Base-by-base conservation (phyloP, 1,140 invertebrate species). In the Drosophila kanapiae region DNA sequence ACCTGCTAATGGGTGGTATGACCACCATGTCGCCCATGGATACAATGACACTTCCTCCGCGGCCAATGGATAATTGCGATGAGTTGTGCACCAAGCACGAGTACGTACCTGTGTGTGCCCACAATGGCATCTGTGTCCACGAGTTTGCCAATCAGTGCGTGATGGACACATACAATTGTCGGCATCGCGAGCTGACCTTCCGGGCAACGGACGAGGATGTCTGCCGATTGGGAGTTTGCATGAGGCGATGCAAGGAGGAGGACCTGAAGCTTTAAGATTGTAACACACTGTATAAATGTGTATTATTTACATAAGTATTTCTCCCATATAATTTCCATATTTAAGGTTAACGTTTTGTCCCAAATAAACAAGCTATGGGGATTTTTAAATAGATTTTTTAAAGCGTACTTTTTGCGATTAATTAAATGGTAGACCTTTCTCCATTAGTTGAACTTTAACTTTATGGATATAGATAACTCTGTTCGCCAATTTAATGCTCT, bases 121-220 rank as follows among this genome's bases (percentile, higher is more conserved):
- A 74, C 40, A 92, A 92, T 54, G 87, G 87, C 13, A 43, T 77
- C 38, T 92, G 91, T 33, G 23, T 84, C 4, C 87, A 92, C 31
- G 87, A 92, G 62, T 92, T 92, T 38, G 69, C 91, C 63, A 92
- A 92, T 64, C 82, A 90, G 59, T 92, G 91, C 10, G 58, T 91
- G 6, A 85, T 92, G 91, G 82, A 92, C 33, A 80, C 79, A 13
- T 92, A 75, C 43, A 88, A 88, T 45, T 92, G 91, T 53, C 75
- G 72, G 6, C 81, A 92, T 60, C 83, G 80, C 7, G 69, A 78
- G 18, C 13, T 67, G 56, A 37, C 68, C 6, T 92, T 92, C 72
- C 84, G 64, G 7, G 47, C 53, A 6, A 65, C 90, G 16, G 78
- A 84, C 14, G 85, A 90, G 35, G 82, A 90, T 27, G 58, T 90